Base-by-base conservation (phyloP, 2,113 vertebrate genomes). In the Notarius lentiginosus region DNA sequence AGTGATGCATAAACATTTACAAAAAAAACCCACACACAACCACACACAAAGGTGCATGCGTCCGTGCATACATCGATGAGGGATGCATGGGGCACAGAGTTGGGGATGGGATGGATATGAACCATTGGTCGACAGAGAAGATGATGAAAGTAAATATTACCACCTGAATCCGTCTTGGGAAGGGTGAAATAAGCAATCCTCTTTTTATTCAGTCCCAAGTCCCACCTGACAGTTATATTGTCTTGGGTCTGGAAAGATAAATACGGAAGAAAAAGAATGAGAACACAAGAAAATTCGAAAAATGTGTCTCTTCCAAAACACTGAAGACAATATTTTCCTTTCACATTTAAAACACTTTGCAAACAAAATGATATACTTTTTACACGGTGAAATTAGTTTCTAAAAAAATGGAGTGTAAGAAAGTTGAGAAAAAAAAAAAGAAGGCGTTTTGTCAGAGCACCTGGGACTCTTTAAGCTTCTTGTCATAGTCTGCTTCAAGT, bases 401-500 rank as follows among this genome's bases (percentile, higher is more conserved):
- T 30, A 30, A n/a, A n/a, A n/a, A n/a, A 56, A 58, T 18, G 34
- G 0, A 11, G 14, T 60, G 77, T 34, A 60, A 80, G 10, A 60
- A 34, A 56, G 41, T 1, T 47, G 0, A 73, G 24, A 41, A 41
- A 41, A 41, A 34, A 34, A 41, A 5, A 51, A 30, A 3, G 1
- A 27, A 79, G 41, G 7, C 18, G 18, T 41, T 30, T 34, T 0
- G 2, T 55, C 58, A 49, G 63, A 53, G 14, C 89, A 99, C 98
- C 97, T 99, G 98, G 77, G 98, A 99, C 94, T 99, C 98, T 90
- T 99, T 99, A n/a, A 99, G 96, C 89, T 99, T 99, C 94, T 99
- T 99, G 93, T 99, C 98, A 53, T 99, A 99, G 86, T 99, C 98
- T 0, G 98, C 98, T 92, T 99, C 98, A 58, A 99, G 97, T 93